These are phyloP conservation scores for Parasteatoda tepidariorum DNA, from an alignment of 1,140 invertebrate species.

Conservation along the genomic window DNA sequence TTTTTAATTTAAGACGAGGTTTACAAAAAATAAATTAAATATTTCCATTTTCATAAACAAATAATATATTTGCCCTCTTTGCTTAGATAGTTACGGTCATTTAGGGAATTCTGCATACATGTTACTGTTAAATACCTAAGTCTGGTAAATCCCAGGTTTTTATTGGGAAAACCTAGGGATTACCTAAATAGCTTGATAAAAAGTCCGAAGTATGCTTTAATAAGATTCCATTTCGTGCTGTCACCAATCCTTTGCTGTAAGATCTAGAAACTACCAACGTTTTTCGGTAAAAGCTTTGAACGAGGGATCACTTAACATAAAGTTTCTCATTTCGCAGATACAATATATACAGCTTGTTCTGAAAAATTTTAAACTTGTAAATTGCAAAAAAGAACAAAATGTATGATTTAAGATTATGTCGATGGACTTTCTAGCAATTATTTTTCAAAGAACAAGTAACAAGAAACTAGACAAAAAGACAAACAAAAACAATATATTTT, in stretches of 20 bases:
- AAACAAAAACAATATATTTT: not conserved
- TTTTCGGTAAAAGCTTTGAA: not conserved
- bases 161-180: not conserved
- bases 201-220: not conserved
- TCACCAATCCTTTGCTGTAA: not conserved
- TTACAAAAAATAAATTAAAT: no score
- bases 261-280: not conserved
- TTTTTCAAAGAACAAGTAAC: not conserved
- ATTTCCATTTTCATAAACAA: no score
- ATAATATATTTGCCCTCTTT: no score
- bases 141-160: not conserved
- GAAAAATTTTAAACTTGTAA: not conserved
- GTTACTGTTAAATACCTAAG: not conserved
- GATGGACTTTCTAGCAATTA: not conserved
- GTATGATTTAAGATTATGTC: conserved; percentile 2
- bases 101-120: not conserved
- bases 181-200: not conserved
- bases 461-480: not conserved
- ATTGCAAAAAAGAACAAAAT: not conserved
- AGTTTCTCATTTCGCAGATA: not conserved
- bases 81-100: no score
- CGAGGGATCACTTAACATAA: not conserved
- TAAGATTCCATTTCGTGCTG: conserved; percentile 1
- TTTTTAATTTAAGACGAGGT: no score
- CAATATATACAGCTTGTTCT: not conserved